Base-by-base conservation (phyloP, 2,113 vertebrate species). In the Leuciscus idus region DNA sequence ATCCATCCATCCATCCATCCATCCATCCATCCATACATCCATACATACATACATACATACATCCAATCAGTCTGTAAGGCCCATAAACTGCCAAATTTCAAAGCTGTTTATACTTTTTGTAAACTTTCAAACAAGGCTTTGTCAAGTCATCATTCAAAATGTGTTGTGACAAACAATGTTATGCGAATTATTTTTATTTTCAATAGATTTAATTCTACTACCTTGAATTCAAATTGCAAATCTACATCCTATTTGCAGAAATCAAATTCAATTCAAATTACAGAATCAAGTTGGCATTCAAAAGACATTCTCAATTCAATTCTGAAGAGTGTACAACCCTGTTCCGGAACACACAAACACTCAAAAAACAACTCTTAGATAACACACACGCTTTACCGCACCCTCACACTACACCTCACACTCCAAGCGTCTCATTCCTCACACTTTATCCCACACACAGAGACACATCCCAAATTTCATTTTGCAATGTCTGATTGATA, bases 401-500 rank as follows among this genome's bases (percentile, higher is more conserved):
- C 61, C 7, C n/a, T 81, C 78, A 64, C 13, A 81, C 9, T 28
- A 64, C n/a, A 48, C 36, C 23, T 80, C 39, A 64, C 57, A 43
- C 21, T 59, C 77, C 33, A 80, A 4, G 10, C 13, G 61, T 48
- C 57, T n/a, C 33, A 62, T 26, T 11, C 21, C n/a, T 46, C 23
- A 81, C 2, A 68, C 62, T 23, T 70, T 11, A 82, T 70, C 48
- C 59, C 81, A 52, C 62, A 82, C 43, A 82, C 46, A 3, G n/a
- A 64, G 23, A 81, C 82, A n/a, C 50, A 59, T 73, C 52, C 82
- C 33, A 28, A 50, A 68, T 57, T 74, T 73, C 8, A 84, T 39
- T 84, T 72, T 6, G 23, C 50, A 73, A 50, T 26, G 50, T 57
- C 48, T 55, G 68, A 73, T 83, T 23, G 66, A 72, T 83, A 73